These are phyloP conservation scores for Ectobius pallidus DNA, from an alignment of 2,888 invertebrate species.

Conservation along the genomic window DNA sequence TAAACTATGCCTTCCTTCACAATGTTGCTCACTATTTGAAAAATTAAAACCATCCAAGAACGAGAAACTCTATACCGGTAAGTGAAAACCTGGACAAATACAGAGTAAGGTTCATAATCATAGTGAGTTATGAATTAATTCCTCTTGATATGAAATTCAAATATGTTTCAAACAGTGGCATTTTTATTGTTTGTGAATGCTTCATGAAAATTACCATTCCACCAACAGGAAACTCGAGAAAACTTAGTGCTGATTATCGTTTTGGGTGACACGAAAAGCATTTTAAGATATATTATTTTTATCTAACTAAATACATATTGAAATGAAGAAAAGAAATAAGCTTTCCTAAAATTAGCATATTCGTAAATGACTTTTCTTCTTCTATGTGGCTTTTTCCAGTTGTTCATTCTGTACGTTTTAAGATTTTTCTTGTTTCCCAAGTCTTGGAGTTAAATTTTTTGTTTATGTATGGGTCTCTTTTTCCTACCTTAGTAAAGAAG, in stretches of 20 bases:
- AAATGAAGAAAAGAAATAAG: neutral
- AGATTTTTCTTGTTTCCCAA: slow-evolving; percentile 6
- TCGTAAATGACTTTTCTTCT: slow-evolving; percentile 1
- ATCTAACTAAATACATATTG: neutral
- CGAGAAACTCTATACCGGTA: too few relatives aligned
- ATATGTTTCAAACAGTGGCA: neutral
- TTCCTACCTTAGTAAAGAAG: neutral
- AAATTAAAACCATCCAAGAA: too few relatives aligned
- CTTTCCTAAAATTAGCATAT: neutral
- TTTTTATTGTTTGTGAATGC: neutral
- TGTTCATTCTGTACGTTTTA: slow-evolving; percentile 16
- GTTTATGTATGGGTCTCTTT: slow-evolving; percentile 12
- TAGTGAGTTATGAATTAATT: neutral
- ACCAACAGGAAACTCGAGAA: neutral
- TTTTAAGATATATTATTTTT: neutral
- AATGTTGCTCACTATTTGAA: too few relatives aligned
- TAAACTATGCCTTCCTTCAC: too few relatives aligned
- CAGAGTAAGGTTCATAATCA: neutral
- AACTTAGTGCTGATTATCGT: slow-evolving; percentile 7
- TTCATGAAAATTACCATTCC: neutral
- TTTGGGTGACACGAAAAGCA: slow-evolving; percentile 3
- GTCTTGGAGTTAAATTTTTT: neutral
- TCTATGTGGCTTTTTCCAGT: neutral
- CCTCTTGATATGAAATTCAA: slow-evolving; percentile 18
- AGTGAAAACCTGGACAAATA: too few relatives aligned